Evolutionary conservation across 2,113 vertebrate genomes (phyloP).

Genomic region (Craseonycteris thonglongyai): DNA sequence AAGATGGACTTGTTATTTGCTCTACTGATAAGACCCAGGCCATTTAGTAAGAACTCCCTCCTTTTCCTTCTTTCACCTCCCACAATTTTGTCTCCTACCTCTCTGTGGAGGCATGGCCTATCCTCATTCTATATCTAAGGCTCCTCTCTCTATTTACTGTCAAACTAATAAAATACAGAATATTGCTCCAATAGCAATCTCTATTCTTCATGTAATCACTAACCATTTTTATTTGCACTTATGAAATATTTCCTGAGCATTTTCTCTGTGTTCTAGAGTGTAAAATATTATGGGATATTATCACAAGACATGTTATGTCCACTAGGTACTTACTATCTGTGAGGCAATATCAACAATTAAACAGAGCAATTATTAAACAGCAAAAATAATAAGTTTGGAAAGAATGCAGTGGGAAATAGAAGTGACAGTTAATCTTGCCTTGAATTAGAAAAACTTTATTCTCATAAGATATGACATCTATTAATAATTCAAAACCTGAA

Average conservation of each 20-base stretch:
- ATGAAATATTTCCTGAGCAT: not conserved
- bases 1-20: not conserved
- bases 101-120: not conserved
- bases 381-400: not conserved
- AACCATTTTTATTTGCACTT: not conserved
- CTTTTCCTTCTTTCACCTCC: not conserved
- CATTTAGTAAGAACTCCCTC: not conserved
- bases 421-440: not conserved
- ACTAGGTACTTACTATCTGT: not conserved
- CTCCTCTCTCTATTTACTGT: not conserved
- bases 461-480: not conserved
- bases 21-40: not conserved
- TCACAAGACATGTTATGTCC: not conserved
- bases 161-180: not conserved
- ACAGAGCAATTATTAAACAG: not conserved
- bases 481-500: not conserved
- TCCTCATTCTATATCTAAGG: not conserved
- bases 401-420: not conserved
- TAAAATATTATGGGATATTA: not conserved
- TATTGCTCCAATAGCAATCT: not conserved
- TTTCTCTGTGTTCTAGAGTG: not conserved
- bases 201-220: not conserved
- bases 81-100: not conserved
- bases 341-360: not conserved
- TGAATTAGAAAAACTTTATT: not conserved